Percentiles rank a stretch among this genome's conserved stretches.
Evolutionary conservation across 2,888 invertebrate genomes (phyloP).

Genomic region (Gerris lacustris): DNA sequence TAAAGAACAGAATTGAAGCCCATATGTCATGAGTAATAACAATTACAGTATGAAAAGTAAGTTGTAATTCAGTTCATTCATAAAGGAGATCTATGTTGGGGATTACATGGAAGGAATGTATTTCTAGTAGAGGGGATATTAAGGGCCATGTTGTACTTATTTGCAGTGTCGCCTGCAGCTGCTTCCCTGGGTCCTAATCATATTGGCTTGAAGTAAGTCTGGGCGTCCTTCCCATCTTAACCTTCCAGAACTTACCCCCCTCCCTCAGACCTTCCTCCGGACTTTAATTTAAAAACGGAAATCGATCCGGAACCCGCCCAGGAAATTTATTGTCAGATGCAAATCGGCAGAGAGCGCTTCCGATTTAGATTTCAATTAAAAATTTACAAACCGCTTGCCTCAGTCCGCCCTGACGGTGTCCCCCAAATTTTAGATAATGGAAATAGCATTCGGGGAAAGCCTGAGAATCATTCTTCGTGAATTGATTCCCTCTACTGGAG

Average conservation of each 20-base stretch:
- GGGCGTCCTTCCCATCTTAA: not conserved
- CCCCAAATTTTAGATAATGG: not conserved
- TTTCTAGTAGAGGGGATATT: not conserved
- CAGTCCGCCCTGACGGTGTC: not conserved
- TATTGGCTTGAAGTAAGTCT: not conserved
- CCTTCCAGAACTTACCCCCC: not conserved
- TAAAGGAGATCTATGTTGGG: too few species aligned
- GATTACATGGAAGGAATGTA: too few species aligned
- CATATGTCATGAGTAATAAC: too few species aligned
- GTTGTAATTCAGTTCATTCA: too few species aligned
- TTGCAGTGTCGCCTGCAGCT: not conserved
- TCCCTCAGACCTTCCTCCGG: not conserved
- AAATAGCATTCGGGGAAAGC: not conserved
- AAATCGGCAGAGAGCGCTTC: not conserved
- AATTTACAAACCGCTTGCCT: not conserved
- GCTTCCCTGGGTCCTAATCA: not conserved
- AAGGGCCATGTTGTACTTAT: not conserved
- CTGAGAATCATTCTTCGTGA: too few species aligned
- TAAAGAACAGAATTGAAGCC: too few species aligned
- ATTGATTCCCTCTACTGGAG: too few species aligned
- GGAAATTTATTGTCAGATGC: slow-evolving; percentile 5
- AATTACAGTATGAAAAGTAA: too few species aligned
- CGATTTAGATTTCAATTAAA: slow-evolving; percentile 3
- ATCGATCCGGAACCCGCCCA: not conserved
- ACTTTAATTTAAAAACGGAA: slow-evolving; percentile 5